phyloP scores from a whole-genome alignment of 2,113 vertebrate genomes.

The Cyprinodon tularosa region DNA sequence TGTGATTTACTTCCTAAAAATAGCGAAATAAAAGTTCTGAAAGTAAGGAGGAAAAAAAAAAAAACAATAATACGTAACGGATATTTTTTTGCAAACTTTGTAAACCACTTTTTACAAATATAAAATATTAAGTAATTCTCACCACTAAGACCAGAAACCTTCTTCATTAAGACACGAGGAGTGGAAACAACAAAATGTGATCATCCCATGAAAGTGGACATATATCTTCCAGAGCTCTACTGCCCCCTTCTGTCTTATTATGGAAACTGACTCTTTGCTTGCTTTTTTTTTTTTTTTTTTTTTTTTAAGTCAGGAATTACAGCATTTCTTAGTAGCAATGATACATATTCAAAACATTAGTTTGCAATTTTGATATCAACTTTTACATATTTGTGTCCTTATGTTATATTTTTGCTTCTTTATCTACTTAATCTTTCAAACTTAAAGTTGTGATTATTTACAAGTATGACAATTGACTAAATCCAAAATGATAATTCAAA shows the following conservation, averaged over 20 bases:
- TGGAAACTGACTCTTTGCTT: not conserved
- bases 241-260: not conserved
- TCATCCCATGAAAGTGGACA: not conserved
- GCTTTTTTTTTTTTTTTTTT: too few relatives aligned
- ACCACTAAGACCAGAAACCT: not conserved
- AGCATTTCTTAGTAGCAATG: too few relatives aligned
- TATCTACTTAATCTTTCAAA: too few relatives aligned
- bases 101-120: not conserved
- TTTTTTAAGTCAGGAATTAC: too few relatives aligned
- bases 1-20: not conserved
- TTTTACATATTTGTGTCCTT: too few relatives aligned
- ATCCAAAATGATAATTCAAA: too few relatives aligned
- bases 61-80: not conserved
- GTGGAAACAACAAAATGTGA: not conserved
- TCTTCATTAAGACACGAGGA: not conserved
- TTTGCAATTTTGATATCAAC: too few relatives aligned
- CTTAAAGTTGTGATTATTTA: too few relatives aligned
- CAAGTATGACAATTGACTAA: too few relatives aligned
- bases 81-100: not conserved
- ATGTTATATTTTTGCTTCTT: too few relatives aligned
- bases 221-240: not conserved
- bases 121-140: not conserved
- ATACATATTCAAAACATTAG: too few relatives aligned
- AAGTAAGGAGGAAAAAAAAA: not conserved
- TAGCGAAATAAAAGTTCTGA: not conserved